Conservation (phyloP, 1,140 invertebrate genomes). For the Eulimnadia texana region DNA sequence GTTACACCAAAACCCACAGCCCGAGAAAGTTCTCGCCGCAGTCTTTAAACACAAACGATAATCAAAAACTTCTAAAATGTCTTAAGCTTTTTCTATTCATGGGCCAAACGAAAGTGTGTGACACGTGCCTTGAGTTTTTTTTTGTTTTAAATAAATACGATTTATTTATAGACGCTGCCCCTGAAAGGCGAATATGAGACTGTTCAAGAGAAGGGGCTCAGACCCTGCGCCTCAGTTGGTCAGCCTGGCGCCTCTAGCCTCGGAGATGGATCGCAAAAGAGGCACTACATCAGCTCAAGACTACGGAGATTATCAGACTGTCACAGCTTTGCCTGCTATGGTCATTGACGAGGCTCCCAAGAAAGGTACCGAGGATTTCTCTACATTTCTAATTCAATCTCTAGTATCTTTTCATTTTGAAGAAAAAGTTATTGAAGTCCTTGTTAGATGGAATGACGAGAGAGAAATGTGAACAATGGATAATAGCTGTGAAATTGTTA, state of each 20-base stretch:
- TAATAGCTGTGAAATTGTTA: background rate
- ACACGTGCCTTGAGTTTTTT: too few species aligned
- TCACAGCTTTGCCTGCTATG: constrained; percentile 37
- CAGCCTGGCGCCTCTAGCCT: constrained; percentile 12
- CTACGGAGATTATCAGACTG: constrained; percentile 34
- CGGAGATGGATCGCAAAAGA: background rate
- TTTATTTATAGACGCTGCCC: too few species aligned
- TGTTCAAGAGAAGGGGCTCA: constrained; percentile 19
- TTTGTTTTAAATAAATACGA: too few species aligned
- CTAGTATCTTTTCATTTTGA: background rate
- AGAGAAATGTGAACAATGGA: background rate
- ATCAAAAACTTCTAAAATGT: too few species aligned
- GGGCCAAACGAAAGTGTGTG: too few species aligned
- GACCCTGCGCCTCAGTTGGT: constrained; percentile 16
- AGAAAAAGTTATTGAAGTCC: background rate
- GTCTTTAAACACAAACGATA: too few species aligned
- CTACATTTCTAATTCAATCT: background rate
- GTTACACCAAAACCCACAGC: too few species aligned
- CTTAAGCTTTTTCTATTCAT: too few species aligned
- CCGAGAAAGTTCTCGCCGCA: too few species aligned
- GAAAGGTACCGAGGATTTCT: constrained; percentile 20
- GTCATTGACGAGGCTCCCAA: constrained; percentile 32
- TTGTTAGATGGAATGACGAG: background rate
- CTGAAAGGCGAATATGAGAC: constrained; percentile 17
- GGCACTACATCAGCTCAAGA: background rate